phyloP scores from a whole-genome alignment of 2,113 vertebrate species.

The Plecotus auritus region DNA sequence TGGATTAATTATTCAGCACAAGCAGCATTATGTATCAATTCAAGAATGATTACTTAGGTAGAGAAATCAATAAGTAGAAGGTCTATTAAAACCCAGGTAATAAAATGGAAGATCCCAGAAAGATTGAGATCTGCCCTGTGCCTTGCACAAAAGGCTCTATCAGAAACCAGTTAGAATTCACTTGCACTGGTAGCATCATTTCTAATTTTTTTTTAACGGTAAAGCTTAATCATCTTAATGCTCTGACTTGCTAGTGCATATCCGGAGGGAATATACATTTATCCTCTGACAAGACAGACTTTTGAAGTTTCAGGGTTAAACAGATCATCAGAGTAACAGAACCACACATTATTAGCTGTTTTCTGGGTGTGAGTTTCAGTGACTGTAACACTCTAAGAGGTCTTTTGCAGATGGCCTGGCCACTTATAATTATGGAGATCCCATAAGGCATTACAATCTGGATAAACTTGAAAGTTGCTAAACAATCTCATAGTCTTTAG shows the following conservation, averaged over 20 bases:
- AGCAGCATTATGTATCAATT: constrained; percentile 57
- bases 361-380: not conserved
- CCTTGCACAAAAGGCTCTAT: constrained; percentile 48
- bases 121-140: constrained; percentile 39
- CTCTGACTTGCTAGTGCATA: constrained; percentile 43
- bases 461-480: constrained; percentile 21
- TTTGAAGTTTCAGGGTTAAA: constrained; percentile 37
- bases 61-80: constrained; percentile 73
- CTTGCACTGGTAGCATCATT: not conserved
- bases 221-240: constrained; percentile 45
- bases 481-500: not conserved
- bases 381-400: not conserved
- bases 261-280: not conserved
- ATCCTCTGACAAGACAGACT: not conserved
- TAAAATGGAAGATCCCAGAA: constrained; percentile 59
- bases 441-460: not conserved
- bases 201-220: not conserved
- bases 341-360: not conserved
- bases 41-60: constrained; percentile 65
- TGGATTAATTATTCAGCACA: constrained; percentile 65
- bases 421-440: not conserved
- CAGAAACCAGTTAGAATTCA: constrained; percentile 49
- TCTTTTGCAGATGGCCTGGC: not conserved
- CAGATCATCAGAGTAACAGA: constrained; percentile 14
- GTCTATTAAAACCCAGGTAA: constrained; percentile 70